Evolutionary conservation across 2,888 invertebrate species (phyloP).

Genomic region (Zelleria hepariella): DNA sequence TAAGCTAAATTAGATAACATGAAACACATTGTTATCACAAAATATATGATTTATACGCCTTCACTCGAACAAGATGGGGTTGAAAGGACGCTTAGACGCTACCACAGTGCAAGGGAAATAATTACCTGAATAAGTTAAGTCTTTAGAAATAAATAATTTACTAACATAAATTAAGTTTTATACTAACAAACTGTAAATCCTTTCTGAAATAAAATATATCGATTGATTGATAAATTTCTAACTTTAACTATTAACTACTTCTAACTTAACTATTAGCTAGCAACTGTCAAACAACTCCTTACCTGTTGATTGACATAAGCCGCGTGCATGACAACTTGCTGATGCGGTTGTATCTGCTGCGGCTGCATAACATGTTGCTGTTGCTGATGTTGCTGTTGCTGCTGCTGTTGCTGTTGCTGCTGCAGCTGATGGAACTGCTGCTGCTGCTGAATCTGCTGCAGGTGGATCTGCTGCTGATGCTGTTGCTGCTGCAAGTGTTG

Average conservation of each 20-base stretch:
- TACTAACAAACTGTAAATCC: too few species aligned
- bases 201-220: too few species aligned
- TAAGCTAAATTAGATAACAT: too few species aligned
- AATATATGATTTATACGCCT: too few species aligned
- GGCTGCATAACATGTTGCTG: conserved; percentile 29
- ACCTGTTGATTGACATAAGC: conserved; percentile 52
- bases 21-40: too few species aligned
- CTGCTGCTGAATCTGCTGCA: conserved; percentile 38
- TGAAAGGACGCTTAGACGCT: too few species aligned
- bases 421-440: conserved; percentile 35
- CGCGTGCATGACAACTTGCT: conserved; percentile 62
- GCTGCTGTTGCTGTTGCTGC: conserved; percentile 23
- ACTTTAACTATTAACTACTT: background rate
- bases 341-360: conserved; percentile 24
- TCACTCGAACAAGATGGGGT: too few species aligned
- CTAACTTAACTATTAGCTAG: background rate
- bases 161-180: too few species aligned
- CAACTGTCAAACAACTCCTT: background rate
- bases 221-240: too few species aligned
- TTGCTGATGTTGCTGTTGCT: conserved; percentile 23
- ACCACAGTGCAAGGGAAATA: too few species aligned
- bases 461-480: conserved; percentile 34
- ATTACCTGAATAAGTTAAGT: too few species aligned
- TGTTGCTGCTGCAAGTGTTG: conserved; percentile 40
- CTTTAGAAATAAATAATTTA: too few species aligned